Evolutionary conservation across 1,140 invertebrate species (phyloP), one percentile per base, ranked within the genome.

Genomic region (Cherax destructor): DNA sequence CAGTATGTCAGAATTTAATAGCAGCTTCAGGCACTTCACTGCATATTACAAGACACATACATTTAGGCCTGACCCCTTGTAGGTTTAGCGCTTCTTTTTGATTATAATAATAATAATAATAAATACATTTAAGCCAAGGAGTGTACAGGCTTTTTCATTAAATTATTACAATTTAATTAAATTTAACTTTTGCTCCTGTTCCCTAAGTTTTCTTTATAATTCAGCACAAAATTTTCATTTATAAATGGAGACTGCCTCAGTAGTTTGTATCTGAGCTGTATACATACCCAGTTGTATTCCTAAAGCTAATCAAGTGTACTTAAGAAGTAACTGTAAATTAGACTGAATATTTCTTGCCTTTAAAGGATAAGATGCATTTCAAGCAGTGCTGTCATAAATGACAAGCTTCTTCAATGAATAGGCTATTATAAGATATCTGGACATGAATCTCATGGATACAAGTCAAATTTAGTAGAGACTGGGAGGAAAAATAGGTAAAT

Each of bases 251-350:
- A 74, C n/a, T 74, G 69, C 69, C 69, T 30, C 69, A 10, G 2
- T 24, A 74, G 24, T 74, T 30, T 30, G 69, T 74, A 74, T 9
- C 69, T 74, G n/a, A 30, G 69, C n/a, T 74, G 24, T 74, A 30
- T n/a, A 74, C 69, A 74, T 30, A 41, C 30, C 30, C 30, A 41
- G 30, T 41, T 30, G n/a, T 21, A 74, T 74, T 30, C 4, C 21
- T 74, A 21, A 74, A 74, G 24, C n/a, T 74, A 30, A 74, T 30
- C 24, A 74, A 74, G 69, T 74, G 69, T 74, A 74, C 69, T 74
- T 74, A 74, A 74, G 24, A n/a, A 74, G n/a, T 74, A 24, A 30
- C 6, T 74, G 69, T 30, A 74, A 74, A 74, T 74, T 74, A 30
- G 24, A 74, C 30, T 24, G 24, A 74, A 74, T 74, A 74, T 74